phyloP scores from a whole-genome alignment of 1,140 invertebrate species.

The Philopotamus ludificatus region DNA sequence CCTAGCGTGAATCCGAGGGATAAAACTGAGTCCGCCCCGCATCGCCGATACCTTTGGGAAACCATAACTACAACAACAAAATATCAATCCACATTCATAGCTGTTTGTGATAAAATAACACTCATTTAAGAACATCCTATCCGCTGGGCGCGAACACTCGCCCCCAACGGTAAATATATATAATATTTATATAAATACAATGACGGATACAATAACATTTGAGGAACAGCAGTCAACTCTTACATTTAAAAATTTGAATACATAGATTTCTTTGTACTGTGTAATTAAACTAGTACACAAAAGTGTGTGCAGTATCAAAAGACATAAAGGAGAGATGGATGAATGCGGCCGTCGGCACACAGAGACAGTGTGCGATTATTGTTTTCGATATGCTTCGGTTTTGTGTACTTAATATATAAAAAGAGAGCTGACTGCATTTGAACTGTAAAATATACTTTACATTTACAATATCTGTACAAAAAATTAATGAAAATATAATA shows the following conservation, averaged over 20 bases:
- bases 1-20: no score
- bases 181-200: slow-evolving; percentile 4
- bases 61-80: slow-evolving; percentile 26
- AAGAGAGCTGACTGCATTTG: slow-evolving; percentile 18
- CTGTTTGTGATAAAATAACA: slow-evolving; percentile 19
- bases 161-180: neutral
- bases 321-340: slow-evolving; percentile 4
- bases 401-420: no score
- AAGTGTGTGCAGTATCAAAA: slow-evolving; percentile 1
- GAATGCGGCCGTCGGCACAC: neutral
- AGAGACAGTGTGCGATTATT: neutral
- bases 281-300: neutral
- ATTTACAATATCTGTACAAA: slow-evolving; percentile 28
- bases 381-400: neutral
- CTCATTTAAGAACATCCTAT: slow-evolving; percentile 19
- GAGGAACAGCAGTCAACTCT: slow-evolving; percentile 23
- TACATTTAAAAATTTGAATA: neutral
- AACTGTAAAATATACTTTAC: slow-evolving; percentile 17
- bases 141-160: neutral
- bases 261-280: neutral
- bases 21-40: slow-evolving; percentile 29
- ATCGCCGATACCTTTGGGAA: slow-evolving; percentile 25
- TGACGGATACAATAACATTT: slow-evolving; percentile 8
- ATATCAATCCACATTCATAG: slow-evolving; percentile 26
- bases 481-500: slow-evolving; percentile 27